These are phyloP conservation scores for Meda fulgida DNA, from an alignment of 2,797 vertebrate genomes.

Conservation along the genomic window DNA sequence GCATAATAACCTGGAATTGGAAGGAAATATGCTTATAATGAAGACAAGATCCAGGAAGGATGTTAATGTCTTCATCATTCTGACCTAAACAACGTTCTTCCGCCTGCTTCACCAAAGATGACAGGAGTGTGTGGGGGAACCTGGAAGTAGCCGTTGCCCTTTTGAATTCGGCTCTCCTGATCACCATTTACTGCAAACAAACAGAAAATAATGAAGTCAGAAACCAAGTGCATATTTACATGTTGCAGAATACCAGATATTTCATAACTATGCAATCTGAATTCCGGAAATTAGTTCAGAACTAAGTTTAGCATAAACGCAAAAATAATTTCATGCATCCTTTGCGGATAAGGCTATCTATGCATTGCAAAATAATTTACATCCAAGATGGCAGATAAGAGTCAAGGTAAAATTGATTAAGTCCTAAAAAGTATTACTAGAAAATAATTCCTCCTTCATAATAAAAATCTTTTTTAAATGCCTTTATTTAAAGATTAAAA, in stretches of 20 bases:
- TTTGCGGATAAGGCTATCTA: not conserved
- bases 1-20: constrained; percentile 87
- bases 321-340: not conserved
- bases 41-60: not conserved
- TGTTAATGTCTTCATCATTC: not conserved
- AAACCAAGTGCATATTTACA: not conserved
- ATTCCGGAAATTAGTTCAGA: not conserved
- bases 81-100: constrained; percentile 95
- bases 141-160: constrained; percentile 98
- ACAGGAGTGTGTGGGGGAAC: constrained; percentile 98
- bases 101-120: constrained; percentile 97
- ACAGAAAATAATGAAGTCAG: not conserved
- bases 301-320: not conserved
- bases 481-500: not conserved
- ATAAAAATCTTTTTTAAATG: not conserved
- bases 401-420: not conserved
- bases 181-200: constrained; percentile 89
- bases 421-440: not conserved
- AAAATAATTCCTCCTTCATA: not conserved
- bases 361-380: not conserved
- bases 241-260: not conserved
- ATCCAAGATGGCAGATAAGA: not conserved
- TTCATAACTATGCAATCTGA: not conserved
- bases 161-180: constrained; percentile 93
- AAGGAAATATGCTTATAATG: constrained; percentile 1